These are phyloP conservation scores for Perca fluviatilis DNA, from an alignment of 2,113 vertebrate genomes.

Conservation along the genomic window DNA sequence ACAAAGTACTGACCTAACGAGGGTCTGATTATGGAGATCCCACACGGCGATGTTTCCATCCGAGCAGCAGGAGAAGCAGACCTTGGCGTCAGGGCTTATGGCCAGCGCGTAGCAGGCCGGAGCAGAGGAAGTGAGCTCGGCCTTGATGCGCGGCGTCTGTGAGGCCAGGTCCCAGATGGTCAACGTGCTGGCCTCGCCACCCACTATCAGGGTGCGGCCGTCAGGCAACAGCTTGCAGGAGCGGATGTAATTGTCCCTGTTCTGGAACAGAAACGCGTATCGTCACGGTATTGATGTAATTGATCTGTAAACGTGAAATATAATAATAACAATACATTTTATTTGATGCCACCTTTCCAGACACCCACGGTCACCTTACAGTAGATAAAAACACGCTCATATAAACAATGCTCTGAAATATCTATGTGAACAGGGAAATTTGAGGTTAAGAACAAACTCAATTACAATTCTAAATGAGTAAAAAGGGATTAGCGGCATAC, in stretches of 20 bases:
- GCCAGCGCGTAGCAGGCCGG: constrained; percentile 97
- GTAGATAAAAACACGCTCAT: too few species aligned
- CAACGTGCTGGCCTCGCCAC: constrained; percentile 95
- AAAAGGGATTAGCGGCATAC: background rate
- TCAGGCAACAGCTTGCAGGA: constrained; percentile 98
- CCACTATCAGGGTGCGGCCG: constrained; percentile 96
- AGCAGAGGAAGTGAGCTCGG: constrained; percentile 95
- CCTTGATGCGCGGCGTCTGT: constrained; percentile 96
- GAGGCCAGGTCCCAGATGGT: constrained; percentile 99
- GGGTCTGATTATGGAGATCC: constrained; percentile 98
- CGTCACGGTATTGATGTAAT: background rate
- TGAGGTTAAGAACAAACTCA: background rate
- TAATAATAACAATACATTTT: too few species aligned
- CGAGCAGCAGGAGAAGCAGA: constrained; percentile 98
- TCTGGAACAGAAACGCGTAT: constrained; percentile 81
- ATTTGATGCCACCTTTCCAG: too few species aligned
- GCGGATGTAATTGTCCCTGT: constrained; percentile 98
- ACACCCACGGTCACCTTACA: too few species aligned
- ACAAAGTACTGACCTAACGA: constrained; percentile 89
- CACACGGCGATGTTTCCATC: constrained; percentile 98
- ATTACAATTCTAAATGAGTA: background rate
- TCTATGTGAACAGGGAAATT: background rate
- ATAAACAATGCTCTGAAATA: background rate
- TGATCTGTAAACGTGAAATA: background rate
- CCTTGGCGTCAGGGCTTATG: constrained; percentile 98